Base-by-base conservation (phyloP, 2,113 vertebrate species). In the cattle (Bos taurus) region DNA sequence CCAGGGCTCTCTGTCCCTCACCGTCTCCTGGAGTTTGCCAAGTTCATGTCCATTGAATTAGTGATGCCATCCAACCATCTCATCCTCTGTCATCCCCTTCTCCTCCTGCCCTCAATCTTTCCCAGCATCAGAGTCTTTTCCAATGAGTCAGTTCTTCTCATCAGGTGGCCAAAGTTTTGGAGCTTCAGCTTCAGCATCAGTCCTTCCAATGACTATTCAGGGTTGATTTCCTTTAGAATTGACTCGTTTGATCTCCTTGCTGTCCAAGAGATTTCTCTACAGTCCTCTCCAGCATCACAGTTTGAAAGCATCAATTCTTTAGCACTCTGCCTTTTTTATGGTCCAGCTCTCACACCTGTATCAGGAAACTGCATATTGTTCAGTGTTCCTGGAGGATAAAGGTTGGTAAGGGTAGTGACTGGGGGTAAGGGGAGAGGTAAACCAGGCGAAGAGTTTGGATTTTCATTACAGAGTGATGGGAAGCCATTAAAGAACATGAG, bases 351-450 rank as follows among this genome's bases (percentile, higher is more conserved):
- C 21, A 13, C 67, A 74, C 13, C 19, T 74, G 2, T 74, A 40
- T 40, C 19, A 0, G 25, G 36, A 54, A 40, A 46, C 26, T 23
- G 48, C 28, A 6, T 1, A 1, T 50, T 13, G 26, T 23, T 25
- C 8, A 0, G 46, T 33, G 6, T 40, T 40, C 48, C 26, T 43
- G 54, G 46, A 30, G 28, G 14, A 8, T 36, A 7, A 15, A 46
- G 89, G 54, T 33, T 57, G 48, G 26, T 23, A 0, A 54, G 77
- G 16, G 25, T 19, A 13, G 62, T 50, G 77, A 30, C 10, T 0
- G 2, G 23, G 59, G 25, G 4, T 0, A 0, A 52, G 4, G 14
- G 16, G 30, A 4, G 3, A 13, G 1, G n/a, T n/a, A 0, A 36
- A n/a, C 84, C 33, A 36, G 67, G 12, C 52, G 48, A 1, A 67